phyloP scores from a whole-genome alignment of 2,888 invertebrate genomes.

The Chrysolina haemoptera region DNA sequence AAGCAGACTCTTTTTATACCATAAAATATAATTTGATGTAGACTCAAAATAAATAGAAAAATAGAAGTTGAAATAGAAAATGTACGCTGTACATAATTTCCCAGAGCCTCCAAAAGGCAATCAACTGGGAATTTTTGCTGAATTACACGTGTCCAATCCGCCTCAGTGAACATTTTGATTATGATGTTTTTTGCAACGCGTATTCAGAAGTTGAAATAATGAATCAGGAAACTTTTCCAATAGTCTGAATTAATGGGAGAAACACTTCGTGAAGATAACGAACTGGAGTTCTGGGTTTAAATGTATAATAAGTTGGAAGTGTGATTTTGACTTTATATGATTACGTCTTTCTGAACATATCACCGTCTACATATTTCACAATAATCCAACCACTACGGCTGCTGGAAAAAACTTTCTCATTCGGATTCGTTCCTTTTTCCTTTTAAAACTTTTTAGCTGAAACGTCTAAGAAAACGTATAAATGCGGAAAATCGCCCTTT shows the following conservation, averaged over 20 bases:
- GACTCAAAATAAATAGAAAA: too few species aligned
- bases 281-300: conserved; percentile 26
- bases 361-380: conserved; percentile 49
- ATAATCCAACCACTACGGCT: conserved; percentile 19
- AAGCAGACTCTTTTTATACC: too few species aligned
- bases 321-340: conserved; percentile 56
- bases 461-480: conserved; percentile 8
- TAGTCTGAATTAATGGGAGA: conserved; percentile 57
- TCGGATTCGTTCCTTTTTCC: conserved; percentile 23
- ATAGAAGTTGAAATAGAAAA: too few species aligned
- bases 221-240: conserved; percentile 57
- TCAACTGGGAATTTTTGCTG: too few species aligned
- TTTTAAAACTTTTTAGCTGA: conserved; percentile 25
- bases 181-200: not conserved
- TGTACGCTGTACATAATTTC: too few species aligned
- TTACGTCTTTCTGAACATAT: conserved; percentile 59
- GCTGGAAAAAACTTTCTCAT: conserved; percentile 26
- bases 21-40: too few species aligned
- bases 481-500: conserved; percentile 18
- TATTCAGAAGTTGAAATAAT: conserved; percentile 33
- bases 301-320: conserved; percentile 30
- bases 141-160: too few species aligned
- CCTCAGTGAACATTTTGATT: not conserved
- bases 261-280: conserved; percentile 34
- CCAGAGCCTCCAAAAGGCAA: too few species aligned